These are phyloP conservation scores for Apis dorsata DNA, from an alignment of 1,140 invertebrate species.

Conservation along the genomic window DNA sequence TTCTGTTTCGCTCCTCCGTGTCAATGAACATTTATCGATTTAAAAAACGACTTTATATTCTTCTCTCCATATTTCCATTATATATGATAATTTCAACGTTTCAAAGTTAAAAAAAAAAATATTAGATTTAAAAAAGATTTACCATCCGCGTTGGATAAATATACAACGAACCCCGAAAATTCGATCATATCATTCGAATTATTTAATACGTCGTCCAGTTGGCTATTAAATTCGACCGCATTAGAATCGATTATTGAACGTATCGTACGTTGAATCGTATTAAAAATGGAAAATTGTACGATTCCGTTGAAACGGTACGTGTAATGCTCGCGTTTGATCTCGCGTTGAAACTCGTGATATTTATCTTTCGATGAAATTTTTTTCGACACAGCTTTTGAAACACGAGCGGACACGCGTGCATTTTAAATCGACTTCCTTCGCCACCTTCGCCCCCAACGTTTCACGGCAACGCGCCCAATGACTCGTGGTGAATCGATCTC, in stretches of 20 bases:
- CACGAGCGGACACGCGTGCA: not conserved
- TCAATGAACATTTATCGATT: not conserved
- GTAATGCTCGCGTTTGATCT: not conserved
- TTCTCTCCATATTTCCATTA: no score
- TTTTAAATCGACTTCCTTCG: constrained; percentile 16
- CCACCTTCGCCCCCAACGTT: not conserved
- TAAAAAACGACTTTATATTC: not conserved
- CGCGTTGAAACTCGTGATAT: not conserved
- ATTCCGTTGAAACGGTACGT: not conserved
- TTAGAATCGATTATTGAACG: no score
- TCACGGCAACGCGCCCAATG: constrained; percentile 5
- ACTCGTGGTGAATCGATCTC: constrained; percentile 12
- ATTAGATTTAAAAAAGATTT: no score
- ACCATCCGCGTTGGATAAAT: no score
- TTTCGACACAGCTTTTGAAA: not conserved
- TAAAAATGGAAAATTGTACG: not conserved
- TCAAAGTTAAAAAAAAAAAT: no score
- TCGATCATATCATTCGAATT: no score
- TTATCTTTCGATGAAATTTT: not conserved
- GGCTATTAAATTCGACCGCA: no score
- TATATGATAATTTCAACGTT: no score
- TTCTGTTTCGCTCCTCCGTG: not conserved
- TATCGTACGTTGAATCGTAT: no score
- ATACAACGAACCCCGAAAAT: no score
- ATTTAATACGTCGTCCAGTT: no score